Percentiles rank a stretch among this genome's conserved stretches.
phyloP scores from a whole-genome alignment of 2,797 vertebrate genomes.

The Pristis pectinata region DNA sequence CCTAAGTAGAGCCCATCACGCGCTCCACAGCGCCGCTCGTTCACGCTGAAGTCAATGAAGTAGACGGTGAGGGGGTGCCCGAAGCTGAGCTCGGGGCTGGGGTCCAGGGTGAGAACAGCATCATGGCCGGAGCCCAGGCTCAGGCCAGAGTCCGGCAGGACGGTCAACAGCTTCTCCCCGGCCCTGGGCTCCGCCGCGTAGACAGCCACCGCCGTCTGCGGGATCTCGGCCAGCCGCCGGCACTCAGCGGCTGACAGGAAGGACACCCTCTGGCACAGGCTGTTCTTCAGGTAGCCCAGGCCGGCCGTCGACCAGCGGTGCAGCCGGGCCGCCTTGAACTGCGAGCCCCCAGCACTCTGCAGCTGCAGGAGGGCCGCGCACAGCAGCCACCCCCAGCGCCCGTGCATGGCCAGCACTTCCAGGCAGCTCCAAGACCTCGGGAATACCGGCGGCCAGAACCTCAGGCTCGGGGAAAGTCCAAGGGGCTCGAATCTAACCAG shows the following conservation, averaged over 20 bases:
- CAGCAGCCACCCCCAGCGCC: slow-evolving; percentile 39
- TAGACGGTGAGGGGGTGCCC: slow-evolving; percentile 69
- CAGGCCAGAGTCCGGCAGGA: slow-evolving; percentile 61
- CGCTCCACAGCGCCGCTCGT: slow-evolving; percentile 65
- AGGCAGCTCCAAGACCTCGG: background rate
- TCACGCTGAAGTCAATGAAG: slow-evolving; percentile 65
- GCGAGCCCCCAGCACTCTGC: slow-evolving; percentile 41
- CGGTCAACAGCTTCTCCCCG: slow-evolving; percentile 60
- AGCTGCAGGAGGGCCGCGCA: slow-evolving; percentile 41
- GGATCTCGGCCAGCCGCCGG: slow-evolving; percentile 55
- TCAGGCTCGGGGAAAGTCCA: no score
- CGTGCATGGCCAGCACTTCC: background rate
- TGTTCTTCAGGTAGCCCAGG: slow-evolving; percentile 63
- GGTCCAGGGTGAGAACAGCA: slow-evolving; percentile 65
- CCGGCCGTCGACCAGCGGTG: slow-evolving; percentile 64
- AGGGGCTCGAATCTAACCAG: background rate
- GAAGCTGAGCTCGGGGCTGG: slow-evolving; percentile 65
- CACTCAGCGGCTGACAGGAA: slow-evolving; percentile 60
- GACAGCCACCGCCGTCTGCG: slow-evolving; percentile 57
- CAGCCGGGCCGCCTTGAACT: slow-evolving; percentile 48
- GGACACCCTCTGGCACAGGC: slow-evolving; percentile 58
- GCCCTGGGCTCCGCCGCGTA: slow-evolving; percentile 57
- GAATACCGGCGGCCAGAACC: background rate
- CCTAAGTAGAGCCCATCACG: slow-evolving; percentile 65
- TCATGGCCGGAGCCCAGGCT: slow-evolving; percentile 52